Percentiles rank a stretch among this genome's conserved stretches.
Conservation (phyloP, 2,113 vertebrate species). For the Theropithecus gelada region DNA sequence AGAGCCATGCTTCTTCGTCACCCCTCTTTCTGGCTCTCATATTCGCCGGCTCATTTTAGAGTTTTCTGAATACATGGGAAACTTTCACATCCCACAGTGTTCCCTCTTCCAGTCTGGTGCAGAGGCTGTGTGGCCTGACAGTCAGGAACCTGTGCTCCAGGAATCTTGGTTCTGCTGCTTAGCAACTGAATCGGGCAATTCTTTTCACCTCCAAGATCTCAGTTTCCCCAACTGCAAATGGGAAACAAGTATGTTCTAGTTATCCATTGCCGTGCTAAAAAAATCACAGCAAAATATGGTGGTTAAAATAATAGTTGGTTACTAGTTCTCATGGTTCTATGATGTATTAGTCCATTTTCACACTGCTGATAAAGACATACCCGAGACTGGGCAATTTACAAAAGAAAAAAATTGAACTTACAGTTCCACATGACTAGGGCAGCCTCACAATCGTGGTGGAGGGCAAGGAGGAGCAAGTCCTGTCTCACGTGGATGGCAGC, state of each 20-base stretch:
- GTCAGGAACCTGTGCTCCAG: neutral
- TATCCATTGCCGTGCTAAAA: neutral
- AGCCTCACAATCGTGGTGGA: no score
- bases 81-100: neutral
- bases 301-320: neutral
- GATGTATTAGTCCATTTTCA: no score
- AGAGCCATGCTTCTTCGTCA: neutral
- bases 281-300: neutral
- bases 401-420: no score
- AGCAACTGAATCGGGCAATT: neutral
- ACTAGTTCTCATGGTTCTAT: neutral
- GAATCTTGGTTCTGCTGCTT: neutral
- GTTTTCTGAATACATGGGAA: neutral
- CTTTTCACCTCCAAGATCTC: neutral
- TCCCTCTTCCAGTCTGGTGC: neutral
- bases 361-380: no score
- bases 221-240: neutral
- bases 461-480: no score
- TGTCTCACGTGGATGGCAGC: no score
- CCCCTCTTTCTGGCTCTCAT: neutral
- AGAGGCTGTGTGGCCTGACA: neutral
- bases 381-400: no score
- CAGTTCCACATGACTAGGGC: no score
- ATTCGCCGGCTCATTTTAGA: rapidly evolving
- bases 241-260: neutral